Evolutionary conservation across 1,140 invertebrate genomes (phyloP), one percentile per base, ranked within the genome.

Genomic region (Aradophagus sp.): DNA sequence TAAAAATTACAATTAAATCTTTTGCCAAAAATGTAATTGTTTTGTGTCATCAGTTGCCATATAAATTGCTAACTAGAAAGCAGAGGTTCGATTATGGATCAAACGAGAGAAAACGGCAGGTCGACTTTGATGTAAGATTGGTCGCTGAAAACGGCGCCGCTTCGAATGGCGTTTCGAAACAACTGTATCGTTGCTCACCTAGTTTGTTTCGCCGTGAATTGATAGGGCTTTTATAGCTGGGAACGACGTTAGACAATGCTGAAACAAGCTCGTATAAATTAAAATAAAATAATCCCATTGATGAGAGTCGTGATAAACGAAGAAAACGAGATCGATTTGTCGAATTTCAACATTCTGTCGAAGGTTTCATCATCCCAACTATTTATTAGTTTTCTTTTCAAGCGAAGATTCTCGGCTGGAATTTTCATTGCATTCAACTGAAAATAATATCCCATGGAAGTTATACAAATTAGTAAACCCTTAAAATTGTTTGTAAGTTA

Each of bases 91-190:
- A 59, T 67, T 67, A 59, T 47, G 19, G 26, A 55, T 38, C 19
- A 35, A 55, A 48, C 47, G 19, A 61, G 65, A 68, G 56, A 61
- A 68, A 61, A 48, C 65, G 45, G 47, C 35, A 52, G 32, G 47
- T 55, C 20, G 42, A 27, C 32, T 56, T 68, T 55, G 56, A 68
- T 53, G 48, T 59, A 50, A 52, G 38, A 58, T 67, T 27, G 29
- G 15, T 1, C 39, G 38, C 58, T 52, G 27, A 50, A 63, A 63
- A 53, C 31, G 41, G 44, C 15, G 26, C 52, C 31, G 35, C 44
- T 56, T 48, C 29, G 17, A 56, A 35, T 17, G 11, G 15, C 26
- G n/a, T 59, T 59, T 66, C 44, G 36, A 66, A 56, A 50, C n/a
- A 17, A 16, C 12, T 13, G 32, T 19, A 36, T 27, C 53, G 20